Evolutionary conservation across 2,797 vertebrate species (phyloP).

Genomic region (Darevskia nairensis): DNA sequence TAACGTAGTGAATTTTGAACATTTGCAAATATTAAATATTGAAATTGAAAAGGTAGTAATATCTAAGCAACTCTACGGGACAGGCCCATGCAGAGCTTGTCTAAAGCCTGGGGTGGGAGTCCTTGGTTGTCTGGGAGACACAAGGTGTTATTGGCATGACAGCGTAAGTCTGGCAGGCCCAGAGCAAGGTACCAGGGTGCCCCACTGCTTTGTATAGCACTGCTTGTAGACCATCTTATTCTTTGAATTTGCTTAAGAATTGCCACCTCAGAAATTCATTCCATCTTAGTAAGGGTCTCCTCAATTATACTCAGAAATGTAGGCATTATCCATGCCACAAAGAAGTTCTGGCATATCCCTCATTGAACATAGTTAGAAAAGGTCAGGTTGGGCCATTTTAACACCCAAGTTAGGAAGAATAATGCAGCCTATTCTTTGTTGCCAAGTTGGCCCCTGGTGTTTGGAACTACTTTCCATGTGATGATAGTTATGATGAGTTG

Average conservation of each 20-base stretch:
- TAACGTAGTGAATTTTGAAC: neutral
- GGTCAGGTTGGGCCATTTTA: neutral
- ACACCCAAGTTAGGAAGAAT: neutral
- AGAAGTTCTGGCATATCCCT: neutral
- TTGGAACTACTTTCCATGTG: neutral
- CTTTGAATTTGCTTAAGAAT: neutral
- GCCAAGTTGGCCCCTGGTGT: neutral
- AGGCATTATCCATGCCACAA: neutral
- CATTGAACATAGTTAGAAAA: neutral
- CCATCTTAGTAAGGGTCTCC: no score
- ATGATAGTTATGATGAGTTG: neutral
- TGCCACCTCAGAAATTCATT: neutral
- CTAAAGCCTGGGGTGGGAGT: no score
- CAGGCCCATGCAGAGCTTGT: no score
- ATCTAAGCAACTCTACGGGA: no score
- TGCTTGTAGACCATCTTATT: neutral
- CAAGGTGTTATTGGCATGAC: no score
- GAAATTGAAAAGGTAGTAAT: no score
- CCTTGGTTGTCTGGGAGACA: no score
- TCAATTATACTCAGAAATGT: neutral
- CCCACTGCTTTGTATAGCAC: no score
- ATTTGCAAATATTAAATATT: conserved; percentile 2
- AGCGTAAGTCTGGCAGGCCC: no score
- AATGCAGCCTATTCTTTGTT: neutral
- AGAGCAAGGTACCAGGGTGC: no score